Base-by-base conservation (phyloP, 2,888 invertebrate species). In the Drosophila pegasa region DNA sequence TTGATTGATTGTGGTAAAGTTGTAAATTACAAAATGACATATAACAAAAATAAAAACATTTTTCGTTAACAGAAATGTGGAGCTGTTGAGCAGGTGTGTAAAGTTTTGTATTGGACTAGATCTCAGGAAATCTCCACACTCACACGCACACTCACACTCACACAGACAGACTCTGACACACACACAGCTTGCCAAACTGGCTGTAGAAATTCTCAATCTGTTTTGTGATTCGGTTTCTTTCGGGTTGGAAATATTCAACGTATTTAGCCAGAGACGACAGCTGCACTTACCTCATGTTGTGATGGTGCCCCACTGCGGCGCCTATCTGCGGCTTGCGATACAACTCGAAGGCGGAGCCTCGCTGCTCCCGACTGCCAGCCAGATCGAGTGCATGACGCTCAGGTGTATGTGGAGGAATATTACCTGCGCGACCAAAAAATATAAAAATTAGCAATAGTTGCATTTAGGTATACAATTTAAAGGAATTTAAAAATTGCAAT, bases 321-420 rank as follows among this genome's bases (percentile, higher is more conserved):
- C 92, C 92, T 74, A 92, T 91, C 90, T 96, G 95, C 10, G 98
- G 98, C 92, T 98, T 98, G 78, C 97, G 95, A 92, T 98, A 98
- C 71, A 98, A 93, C 92, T 98, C 98, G 91, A 98, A 98, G n/a
- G 98, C 98, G 73, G 98, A 98, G 29, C 98, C 98, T 58, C 98
- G 94, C 90, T 98, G 97, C 90, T 98, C 98, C 84, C 96, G 94
- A 88, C 97, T 96, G 51, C 97, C 97, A 56, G 97, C 97, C 90
- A 98, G 93, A 92, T 94, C 94, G 92, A 92, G 86, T 25, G 92
- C 91, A 71, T 92, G 92, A 14, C 92, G 91, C 68, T 92, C 92
- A 3, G 92, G 91, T 6, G 92, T 90, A 55, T 92, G 92, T 0
- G 92, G 90, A 29, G 92, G 92, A 20, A 92, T 79, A 77, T 92